Base-by-base conservation (phyloP, 2,797 vertebrate genomes). In the Gallinago solitaria region DNA sequence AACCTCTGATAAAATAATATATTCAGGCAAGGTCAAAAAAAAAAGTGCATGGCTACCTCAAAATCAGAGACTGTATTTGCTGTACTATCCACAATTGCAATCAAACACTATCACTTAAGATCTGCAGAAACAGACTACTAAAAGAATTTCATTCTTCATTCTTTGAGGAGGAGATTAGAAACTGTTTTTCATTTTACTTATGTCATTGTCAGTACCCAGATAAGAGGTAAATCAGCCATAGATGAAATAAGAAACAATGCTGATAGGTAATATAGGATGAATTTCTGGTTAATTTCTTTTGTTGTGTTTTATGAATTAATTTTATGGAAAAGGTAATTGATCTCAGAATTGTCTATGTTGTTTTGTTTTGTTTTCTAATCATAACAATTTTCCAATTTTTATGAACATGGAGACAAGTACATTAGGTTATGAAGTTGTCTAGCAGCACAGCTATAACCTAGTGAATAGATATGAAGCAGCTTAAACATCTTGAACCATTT, bases 121-220 rank as follows among this genome's bases (percentile, higher is more conserved):
- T 47, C 64, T 95, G 24, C 45, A 90, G 28, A 28, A 81, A 37
- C 18, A 86, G 50, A 68, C 33, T 65, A 56, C 28, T 80, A 47
- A 47, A 78, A 48, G 11, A 92, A 74, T 92, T 80, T 48, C 12
- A 47, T 63, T 18, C 33, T 89, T 82, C 48, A 64, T 84, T 90
- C 39, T 53, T 67, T 79, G 56, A 84, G 91, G 25, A 87, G 50
- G 28, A 83, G 35, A 93, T 93, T 83, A 56, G 85, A 91, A 93
- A 18, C 7, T 56, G 17, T 5, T 82, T 79, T 87, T 78, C 6
- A 11, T 90, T 94, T 88, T 87, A 54, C 37, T 73, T 85, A 21
- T 47, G 70, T 82, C 16, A n/a, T 33, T 78, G 32, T 85, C 77
- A 88, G 28, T 24, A 87, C 6, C 10, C 70, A 61, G 51, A 85